These are phyloP conservation scores for Telmatherina bonti DNA, from an alignment of 2,797 vertebrate species.

Conservation along the genomic window DNA sequence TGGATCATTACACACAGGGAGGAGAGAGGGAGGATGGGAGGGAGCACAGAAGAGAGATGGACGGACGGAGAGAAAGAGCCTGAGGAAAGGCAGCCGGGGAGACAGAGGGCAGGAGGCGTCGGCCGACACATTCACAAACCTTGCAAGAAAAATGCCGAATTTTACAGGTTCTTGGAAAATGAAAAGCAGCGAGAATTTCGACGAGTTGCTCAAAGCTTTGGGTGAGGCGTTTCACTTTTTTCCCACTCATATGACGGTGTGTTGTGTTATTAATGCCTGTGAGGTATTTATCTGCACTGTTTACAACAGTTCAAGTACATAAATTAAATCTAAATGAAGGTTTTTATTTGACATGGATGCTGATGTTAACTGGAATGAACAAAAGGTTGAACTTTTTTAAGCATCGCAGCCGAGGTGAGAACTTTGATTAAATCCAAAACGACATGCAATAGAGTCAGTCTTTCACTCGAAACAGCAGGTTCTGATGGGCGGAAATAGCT, in stretches of 20 bases:
- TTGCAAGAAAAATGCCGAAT: conserved; percentile 86
- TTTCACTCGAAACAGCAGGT: not conserved
- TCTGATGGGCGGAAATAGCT: not conserved
- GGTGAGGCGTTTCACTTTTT: conserved; percentile 81
- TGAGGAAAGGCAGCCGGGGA: conserved; percentile 52
- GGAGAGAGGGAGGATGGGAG: conserved; percentile 49
- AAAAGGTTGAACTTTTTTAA: no score
- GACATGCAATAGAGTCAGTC: not conserved
- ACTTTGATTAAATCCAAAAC: not conserved
- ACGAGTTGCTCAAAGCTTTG: conserved; percentile 93
- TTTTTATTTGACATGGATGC: not conserved
- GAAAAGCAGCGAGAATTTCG: conserved; percentile 97
- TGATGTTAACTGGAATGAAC: no score
- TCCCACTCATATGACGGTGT: not conserved
- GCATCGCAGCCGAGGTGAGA: not conserved
- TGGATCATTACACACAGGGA: conserved; percentile 71
- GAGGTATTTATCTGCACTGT: not conserved
- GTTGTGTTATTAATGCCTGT: not conserved
- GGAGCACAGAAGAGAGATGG: conserved; percentile 40
- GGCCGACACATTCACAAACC: conserved; percentile 32
- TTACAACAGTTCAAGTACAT: not conserved
- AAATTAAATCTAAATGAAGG: no score
- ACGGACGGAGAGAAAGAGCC: conserved; percentile 51
- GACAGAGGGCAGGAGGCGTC: conserved; percentile 53
- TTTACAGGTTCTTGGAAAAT: conserved; percentile 97